Base-by-base conservation (phyloP, 2,888 invertebrate genomes). In the Eurytoma californica region DNA sequence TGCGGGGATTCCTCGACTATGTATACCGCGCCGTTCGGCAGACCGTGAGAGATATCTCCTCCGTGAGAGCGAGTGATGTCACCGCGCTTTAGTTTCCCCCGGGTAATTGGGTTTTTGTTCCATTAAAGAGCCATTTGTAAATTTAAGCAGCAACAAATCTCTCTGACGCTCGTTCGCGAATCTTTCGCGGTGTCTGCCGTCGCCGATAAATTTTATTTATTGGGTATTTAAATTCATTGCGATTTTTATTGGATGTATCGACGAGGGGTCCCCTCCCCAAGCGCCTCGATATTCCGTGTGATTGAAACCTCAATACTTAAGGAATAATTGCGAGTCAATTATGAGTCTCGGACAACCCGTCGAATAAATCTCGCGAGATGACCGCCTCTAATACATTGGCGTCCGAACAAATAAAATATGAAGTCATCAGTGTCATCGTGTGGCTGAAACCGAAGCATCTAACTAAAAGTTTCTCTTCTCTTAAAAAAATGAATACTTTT, bases 141-240 rank as follows among this genome's bases (percentile, higher is more conserved):
- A 49, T 66, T 66, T 24, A 51, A 24, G 66, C 24, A 49, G 39
- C 39, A 39, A 66, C 51, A 66, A 66, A 66, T 66, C 66, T 51
- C 20, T 13, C 13, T 12, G 57, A 57, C 9, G 7, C 39, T 39
- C 39, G 39, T 39, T 39, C 39, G 7, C 9, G 9, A 39, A 39
- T 39, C 1, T 39, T 39, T 39, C 39, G 9, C 39, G 39, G 9
- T 1, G 7, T 39, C 7, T 9, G 39, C 9, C 39, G 39, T 39
- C 39, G 39, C 39, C 39, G 39, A 39, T 39, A 39, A 39, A 39
- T 39, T 39, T 39, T 39, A 39, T 39, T 39, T 39, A 39, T 39
- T 39, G 39, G 39, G 39, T 39, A 39, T 39, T 39, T 39, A 39
- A 39, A 39, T 39, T 39, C 39, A 39, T 39, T 39, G 39, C 39